Percentiles rank a stretch among this genome's conserved stretches.
phyloP scores from a whole-genome alignment of 2,113 vertebrate species.

The Kryptolebias marmoratus region DNA sequence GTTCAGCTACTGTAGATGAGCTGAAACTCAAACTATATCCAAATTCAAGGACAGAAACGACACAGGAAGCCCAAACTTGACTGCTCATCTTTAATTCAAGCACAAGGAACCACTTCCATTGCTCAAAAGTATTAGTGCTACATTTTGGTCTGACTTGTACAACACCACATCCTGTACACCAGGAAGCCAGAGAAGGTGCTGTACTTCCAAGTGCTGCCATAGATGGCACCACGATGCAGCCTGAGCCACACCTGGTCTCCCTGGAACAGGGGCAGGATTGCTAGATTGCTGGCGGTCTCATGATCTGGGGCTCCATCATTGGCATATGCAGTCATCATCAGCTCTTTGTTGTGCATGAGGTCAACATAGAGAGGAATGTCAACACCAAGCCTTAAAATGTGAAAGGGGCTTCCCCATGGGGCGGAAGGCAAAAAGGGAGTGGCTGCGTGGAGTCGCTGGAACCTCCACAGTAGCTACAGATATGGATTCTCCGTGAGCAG shows the following conservation, averaged over 20 bases:
- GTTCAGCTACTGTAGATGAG: no score
- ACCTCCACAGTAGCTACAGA: constrained; percentile 87
- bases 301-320: constrained; percentile 97
- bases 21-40: no score
- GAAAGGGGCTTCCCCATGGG: constrained; percentile 94
- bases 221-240: constrained; percentile 94
- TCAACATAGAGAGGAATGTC: constrained; percentile 96
- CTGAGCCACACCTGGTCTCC: constrained; percentile 97
- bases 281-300: constrained; percentile 95
- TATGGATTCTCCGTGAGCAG: constrained; percentile 89
- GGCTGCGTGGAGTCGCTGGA: constrained; percentile 83
- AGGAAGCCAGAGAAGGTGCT: constrained; percentile 98
- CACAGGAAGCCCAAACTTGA: constrained; percentile 48
- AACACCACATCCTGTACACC: constrained; percentile 86
- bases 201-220: constrained; percentile 99
- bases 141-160: constrained; percentile 73
- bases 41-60: neutral
- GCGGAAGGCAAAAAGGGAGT: constrained; percentile 83
- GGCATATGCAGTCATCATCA: constrained; percentile 95
- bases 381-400: constrained; percentile 96
- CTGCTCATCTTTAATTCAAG: constrained; percentile 90
- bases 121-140: constrained; percentile 39
- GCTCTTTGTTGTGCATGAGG: constrained; percentile 97
- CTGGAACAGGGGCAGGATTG: constrained; percentile 91
- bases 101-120: constrained; percentile 75